Percentiles rank a stretch among this genome's conserved stretches.
phyloP scores from a whole-genome alignment of 2,797 vertebrate species.

The Anguilla obscura region DNA sequence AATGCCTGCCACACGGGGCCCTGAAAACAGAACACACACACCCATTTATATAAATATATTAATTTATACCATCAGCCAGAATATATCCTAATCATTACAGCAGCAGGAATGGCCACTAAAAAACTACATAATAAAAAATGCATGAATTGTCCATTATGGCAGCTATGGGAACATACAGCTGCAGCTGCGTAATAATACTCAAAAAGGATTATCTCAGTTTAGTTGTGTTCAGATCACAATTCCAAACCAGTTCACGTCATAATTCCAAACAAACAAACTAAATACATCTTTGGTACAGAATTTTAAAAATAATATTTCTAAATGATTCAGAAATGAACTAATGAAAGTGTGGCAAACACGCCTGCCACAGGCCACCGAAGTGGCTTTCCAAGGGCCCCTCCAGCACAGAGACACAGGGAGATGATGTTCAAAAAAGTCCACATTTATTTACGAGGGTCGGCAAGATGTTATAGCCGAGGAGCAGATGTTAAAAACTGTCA shows the following conservation, averaged over 20 bases:
- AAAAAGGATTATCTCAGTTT: slow-evolving; percentile 46
- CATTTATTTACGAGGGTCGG: no score
- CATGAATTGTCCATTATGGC: neutral
- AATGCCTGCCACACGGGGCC: slow-evolving; percentile 74
- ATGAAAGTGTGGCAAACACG: no score
- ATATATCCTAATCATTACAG: neutral
- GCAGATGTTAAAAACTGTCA: no score
- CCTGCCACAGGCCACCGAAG: no score
- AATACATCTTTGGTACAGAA: neutral
- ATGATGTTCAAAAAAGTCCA: no score
- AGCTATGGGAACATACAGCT: neutral
- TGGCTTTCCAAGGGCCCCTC: no score
- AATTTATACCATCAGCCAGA: neutral
- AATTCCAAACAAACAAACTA: slow-evolving; percentile 35
- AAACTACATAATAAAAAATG: neutral
- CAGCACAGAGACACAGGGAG: no score
- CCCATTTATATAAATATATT: neutral
- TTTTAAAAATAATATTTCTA: neutral
- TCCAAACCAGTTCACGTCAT: slow-evolving; percentile 30
- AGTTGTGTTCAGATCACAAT: neutral
- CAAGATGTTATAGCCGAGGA: no score
- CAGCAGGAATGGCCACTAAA: neutral
- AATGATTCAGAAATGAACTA: neutral
- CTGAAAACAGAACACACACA: slow-evolving; percentile 49
- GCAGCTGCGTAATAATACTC: slow-evolving; percentile 1